A percentile compares a stretch with the other conserved stretches of the same genome.
Conservation (phyloP, 2,113 vertebrate species). For the Ochotona curzoniae region DNA sequence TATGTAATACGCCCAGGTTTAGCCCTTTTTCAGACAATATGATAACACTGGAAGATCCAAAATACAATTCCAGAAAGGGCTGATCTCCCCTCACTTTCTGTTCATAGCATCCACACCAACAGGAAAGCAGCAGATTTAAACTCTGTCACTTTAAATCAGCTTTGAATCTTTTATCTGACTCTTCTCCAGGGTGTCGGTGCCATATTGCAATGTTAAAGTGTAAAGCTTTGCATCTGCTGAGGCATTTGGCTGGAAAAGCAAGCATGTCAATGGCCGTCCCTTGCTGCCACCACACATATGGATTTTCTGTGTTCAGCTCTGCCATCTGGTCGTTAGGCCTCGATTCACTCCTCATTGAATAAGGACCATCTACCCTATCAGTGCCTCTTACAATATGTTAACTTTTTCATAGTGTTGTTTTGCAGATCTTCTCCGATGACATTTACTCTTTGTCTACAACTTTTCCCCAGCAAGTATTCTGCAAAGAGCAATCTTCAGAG, state of each 20-base stretch:
- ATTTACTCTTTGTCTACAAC: slow-evolving; percentile 56
- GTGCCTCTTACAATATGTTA: slow-evolving; percentile 76
- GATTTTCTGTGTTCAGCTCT: slow-evolving; percentile 87
- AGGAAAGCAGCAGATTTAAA: slow-evolving; percentile 63
- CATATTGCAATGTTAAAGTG: slow-evolving; percentile 89
- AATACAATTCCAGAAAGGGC: background rate
- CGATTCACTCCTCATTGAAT: slow-evolving; percentile 86
- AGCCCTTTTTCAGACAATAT: background rate
- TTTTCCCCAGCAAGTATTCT: slow-evolving; percentile 8
- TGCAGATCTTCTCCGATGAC: slow-evolving; percentile 66
- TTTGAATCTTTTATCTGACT: slow-evolving; percentile 80
- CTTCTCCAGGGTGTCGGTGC: slow-evolving; percentile 85
- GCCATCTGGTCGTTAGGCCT: slow-evolving; percentile 87
- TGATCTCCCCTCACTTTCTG: background rate
- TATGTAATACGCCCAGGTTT: background rate
- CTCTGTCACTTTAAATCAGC: slow-evolving; percentile 83
- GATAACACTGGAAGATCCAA: background rate
- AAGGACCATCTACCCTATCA: slow-evolving; percentile 86
- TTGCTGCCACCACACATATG: slow-evolving; percentile 87
- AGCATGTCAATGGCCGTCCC: slow-evolving; percentile 86
- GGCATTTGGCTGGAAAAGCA: slow-evolving; percentile 89
- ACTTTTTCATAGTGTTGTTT: slow-evolving; percentile 73
- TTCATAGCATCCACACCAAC: background rate
- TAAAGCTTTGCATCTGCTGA: slow-evolving; percentile 89
- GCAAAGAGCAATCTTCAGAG: slow-evolving; percentile 12